These are phyloP conservation scores for Trachymyrmex septentrionalis DNA, from an alignment of 1,140 invertebrate species.

Conservation along the genomic window DNA sequence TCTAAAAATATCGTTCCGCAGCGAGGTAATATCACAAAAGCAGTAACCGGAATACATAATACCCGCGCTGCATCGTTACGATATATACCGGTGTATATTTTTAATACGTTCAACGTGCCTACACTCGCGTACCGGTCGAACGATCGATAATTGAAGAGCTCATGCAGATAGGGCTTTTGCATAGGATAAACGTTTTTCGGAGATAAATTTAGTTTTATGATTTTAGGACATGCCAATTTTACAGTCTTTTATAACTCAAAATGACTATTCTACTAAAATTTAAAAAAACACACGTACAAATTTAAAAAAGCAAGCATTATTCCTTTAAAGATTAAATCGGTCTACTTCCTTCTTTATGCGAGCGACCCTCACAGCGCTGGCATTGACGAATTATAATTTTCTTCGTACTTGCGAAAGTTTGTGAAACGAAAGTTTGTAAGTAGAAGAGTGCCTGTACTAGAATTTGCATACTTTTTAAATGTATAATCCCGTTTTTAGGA, in stretches of 20 bases:
- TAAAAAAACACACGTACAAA: not conserved
- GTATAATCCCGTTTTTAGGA: conserved; percentile 40
- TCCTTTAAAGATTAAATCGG: not conserved
- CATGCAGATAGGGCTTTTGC: not conserved
- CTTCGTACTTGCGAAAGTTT: not conserved
- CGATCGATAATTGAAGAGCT: conserved; percentile 45
- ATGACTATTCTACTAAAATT: not conserved
- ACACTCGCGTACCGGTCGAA: not conserved
- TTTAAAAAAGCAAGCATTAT: no score
- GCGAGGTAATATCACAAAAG: conserved; percentile 52
- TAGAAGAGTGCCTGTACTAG: not conserved
- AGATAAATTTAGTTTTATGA: conserved; percentile 7
- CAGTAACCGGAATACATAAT: conserved; percentile 59
- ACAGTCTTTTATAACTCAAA: not conserved
- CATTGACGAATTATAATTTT: conserved; percentile 34
- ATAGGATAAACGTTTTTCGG: conserved; percentile 19
- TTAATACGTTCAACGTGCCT: conserved; percentile 38
- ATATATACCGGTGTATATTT: conserved; percentile 34
- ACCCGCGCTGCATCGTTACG: conserved; percentile 41
- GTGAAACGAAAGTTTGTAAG: conserved; percentile 35
- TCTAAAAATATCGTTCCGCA: conserved; percentile 54
- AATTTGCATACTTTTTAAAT: conserved; percentile 54
- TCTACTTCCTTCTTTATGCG: no score
- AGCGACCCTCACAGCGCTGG: not conserved
- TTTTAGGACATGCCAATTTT: not conserved